phyloP scores from a whole-genome alignment of 2,888 invertebrate genomes.

The Nephrotoma guestfalica region DNA sequence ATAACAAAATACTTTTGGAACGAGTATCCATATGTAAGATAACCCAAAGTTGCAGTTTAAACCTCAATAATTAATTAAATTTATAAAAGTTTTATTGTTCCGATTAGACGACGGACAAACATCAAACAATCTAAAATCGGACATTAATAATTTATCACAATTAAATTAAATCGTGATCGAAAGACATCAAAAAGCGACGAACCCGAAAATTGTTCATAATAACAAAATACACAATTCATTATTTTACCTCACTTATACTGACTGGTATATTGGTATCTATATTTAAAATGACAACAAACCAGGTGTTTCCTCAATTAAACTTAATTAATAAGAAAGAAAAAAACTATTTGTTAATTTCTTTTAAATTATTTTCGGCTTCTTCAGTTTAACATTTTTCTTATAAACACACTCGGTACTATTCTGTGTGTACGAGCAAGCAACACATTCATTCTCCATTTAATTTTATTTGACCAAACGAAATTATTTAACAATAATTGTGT shows the following conservation, averaged over 20 bases:
- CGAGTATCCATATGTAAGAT: no score
- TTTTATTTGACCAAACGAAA: background rate
- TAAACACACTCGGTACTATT: background rate
- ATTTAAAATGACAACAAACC: background rate
- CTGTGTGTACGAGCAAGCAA: background rate
- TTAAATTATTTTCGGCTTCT: background rate
- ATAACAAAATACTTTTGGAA: no score
- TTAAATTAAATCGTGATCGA: background rate
- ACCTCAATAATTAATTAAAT: no score
- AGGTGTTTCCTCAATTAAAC: background rate
- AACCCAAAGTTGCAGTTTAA: no score
- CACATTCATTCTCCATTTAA: background rate
- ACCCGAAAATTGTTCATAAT: background rate
- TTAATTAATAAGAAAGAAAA: background rate
- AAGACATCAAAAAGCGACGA: background rate
- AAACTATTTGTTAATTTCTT: background rate
- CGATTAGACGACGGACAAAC: background rate
- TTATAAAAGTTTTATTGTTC: no score
- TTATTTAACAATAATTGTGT: background rate
- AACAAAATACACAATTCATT: background rate
- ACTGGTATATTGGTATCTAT: background rate
- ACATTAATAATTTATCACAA: background rate
- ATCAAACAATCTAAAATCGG: background rate
- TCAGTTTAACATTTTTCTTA: background rate
- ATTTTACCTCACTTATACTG: background rate